Evolutionary conservation across 2,113 vertebrate species (phyloP), one percentile per base, ranked within the genome.

Genomic region (Paramormyrops kingsleyae): DNA sequence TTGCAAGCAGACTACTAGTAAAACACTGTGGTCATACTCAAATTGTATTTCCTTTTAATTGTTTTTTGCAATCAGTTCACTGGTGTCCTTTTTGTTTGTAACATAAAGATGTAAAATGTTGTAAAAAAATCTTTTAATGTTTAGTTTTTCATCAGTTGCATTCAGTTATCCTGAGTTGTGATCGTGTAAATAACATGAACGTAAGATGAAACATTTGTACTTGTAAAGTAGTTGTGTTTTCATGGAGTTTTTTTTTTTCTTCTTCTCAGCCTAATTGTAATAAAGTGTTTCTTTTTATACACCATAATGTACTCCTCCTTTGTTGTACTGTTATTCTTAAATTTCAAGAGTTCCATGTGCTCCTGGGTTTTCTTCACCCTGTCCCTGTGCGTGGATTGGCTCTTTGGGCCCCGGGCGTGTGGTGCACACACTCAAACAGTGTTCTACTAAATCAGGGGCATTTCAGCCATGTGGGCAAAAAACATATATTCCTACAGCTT

Each of bases 231-330:
- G 97, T 97, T 74, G 94, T 96, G 95, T 97, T 96, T 96, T 95
- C 95, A 95, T 96, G 94, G 90, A 92, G 92, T 92, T 95, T 95
- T 95, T 74, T 88, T 80, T 24, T 70, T 94, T 95, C 3, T 62
- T n/a, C 70, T 92, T 92, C 95, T 94, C 95, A 95, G 94, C 94
- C 94, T 94, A 95, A 95, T 95, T 97, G 96, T 97, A 98, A 97
- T 98, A 98, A 98, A 98, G 95, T 97, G 96, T 97, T 96, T 94
- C 94, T 97, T 98, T 97, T 97, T 84, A 96, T 96, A 95, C 94
- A 95, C 94, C 93, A 70, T n/a, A 74, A 42, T 7, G 17, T 46
- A 4, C 44, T 84, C 44, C 19, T 84, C 44, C 42, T 21, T n/a
- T 47, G 39, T n/a, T n/a, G n/a, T n/a, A n/a, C n/a, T n/a, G n/a